A percentile compares a stretch with the other conserved stretches of the same genome.
These are phyloP conservation scores for Notoglanidium macrostoma DNA, from an alignment of 2,797 vertebrate species.

Conservation along the genomic window DNA sequence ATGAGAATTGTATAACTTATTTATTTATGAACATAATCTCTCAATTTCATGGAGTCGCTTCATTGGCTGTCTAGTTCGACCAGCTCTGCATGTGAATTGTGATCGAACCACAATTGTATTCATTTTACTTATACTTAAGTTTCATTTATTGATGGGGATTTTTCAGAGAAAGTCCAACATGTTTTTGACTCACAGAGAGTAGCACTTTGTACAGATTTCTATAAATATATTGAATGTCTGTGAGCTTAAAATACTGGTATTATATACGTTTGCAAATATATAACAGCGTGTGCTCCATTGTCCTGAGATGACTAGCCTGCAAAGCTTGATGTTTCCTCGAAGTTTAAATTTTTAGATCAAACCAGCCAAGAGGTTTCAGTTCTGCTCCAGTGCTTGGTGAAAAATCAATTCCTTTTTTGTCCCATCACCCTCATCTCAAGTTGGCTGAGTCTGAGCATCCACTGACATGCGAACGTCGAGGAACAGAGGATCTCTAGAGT, in stretches of 20 bases:
- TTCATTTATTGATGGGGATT: neutral
- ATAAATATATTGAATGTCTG: conserved; percentile 1
- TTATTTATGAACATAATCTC: conserved; percentile 33
- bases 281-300: neutral
- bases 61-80: neutral
- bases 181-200: conserved; percentile 1
- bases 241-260: neutral
- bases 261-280: neutral
- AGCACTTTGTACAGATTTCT: conserved; percentile 20
- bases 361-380: neutral
- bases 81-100: neutral
- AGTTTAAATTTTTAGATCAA: neutral
- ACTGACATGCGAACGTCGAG: neutral
- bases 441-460: conserved; percentile 10
- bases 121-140: neutral
- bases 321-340: neutral
- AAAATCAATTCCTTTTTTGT: neutral
- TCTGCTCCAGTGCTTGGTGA: conserved; percentile 8
- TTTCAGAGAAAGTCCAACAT: neutral
- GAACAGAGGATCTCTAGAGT: neutral
- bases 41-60: neutral
- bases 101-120: neutral
- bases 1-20: conserved; percentile 22
- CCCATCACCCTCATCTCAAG: conserved; percentile 3
- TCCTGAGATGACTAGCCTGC: neutral